A percentile compares a stretch with the other conserved stretches of the same genome.
Evolutionary conservation across 2,888 invertebrate genomes (phyloP).

Genomic region (Oasisia sp.): DNA sequence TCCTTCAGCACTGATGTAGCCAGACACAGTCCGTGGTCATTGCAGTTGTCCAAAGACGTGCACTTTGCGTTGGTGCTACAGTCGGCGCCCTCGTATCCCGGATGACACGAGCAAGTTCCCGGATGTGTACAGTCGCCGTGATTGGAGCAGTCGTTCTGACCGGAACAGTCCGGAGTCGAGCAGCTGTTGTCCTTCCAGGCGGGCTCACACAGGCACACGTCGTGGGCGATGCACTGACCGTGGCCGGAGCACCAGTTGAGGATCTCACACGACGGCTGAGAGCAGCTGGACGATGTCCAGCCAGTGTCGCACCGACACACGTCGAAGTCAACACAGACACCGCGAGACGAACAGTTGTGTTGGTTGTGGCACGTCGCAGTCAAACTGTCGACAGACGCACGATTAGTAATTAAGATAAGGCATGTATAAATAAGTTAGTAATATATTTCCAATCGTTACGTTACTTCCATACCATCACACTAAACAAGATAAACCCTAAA

Average conservation of each 20-base stretch:
- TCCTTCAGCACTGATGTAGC: background rate
- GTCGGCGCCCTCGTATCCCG: background rate
- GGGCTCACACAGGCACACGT: conserved; percentile 20
- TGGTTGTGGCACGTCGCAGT: background rate
- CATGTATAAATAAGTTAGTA: no score
- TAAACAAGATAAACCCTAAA: no score
- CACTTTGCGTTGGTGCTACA: background rate
- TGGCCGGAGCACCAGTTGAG: conserved; percentile 1
- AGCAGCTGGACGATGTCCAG: conserved; percentile 13
- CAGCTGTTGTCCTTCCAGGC: background rate
- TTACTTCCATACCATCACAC: no score
- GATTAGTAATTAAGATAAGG: no score
- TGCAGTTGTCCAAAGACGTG: background rate
- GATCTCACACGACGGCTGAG: conserved; percentile 12
- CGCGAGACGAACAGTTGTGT: conserved; percentile 7
- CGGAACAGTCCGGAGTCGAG: conserved; percentile 17
- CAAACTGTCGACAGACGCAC: background rate
- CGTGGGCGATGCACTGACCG: conserved; percentile 21
- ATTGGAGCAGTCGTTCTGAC: conserved; percentile 1
- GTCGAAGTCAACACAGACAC: conserved; percentile 22
- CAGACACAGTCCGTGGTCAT: background rate
- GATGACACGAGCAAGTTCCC: background rate
- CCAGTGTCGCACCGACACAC: conserved; percentile 22
- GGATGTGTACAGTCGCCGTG: background rate
- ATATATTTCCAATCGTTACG: no score